Evolutionary conservation across 1,140 invertebrate species (phyloP).

Genomic region (Trissolcus basalis): DNA sequence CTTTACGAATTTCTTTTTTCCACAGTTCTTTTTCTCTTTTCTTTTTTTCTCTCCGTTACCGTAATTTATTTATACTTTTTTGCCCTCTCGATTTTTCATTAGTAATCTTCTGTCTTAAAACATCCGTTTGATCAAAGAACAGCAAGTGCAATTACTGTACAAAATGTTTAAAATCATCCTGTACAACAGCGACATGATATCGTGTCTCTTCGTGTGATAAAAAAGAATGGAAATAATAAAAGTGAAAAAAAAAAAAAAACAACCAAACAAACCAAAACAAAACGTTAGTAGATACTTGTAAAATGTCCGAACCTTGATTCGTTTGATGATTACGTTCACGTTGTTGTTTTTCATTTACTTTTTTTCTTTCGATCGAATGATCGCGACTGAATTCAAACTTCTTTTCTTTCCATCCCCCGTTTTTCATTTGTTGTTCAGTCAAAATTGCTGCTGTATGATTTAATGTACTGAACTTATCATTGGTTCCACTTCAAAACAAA

Average conservation of each 20-base stretch:
- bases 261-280: too few relatives aligned
- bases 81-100: background rate
- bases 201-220: too few relatives aligned
- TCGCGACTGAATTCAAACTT: background rate
- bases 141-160: conserved; percentile 41
- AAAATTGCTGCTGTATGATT: conserved; percentile 28
- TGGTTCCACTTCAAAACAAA: conserved; percentile 15
- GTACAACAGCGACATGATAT: conserved; percentile 13
- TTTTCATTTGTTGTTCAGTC: conserved; percentile 7
- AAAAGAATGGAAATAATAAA: too few relatives aligned
- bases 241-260: too few relatives aligned
- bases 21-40: background rate
- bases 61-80: background rate
- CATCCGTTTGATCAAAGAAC: conserved; percentile 11
- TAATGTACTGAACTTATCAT: conserved; percentile 22
- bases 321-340: conserved; percentile 6
- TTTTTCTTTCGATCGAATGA: conserved; percentile 10
- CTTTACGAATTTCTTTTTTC: background rate
- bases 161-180: conserved; percentile 14
- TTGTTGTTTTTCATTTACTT: conserved; percentile 5
- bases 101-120: background rate
- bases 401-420: background rate
- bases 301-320: conserved; percentile 31
- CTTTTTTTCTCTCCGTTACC: conserved; percentile 1
- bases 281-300: too few relatives aligned